Evolutionary conservation across 2,797 vertebrate genomes (phyloP).

Genomic region (Distichodus sexfasciatus): DNA sequence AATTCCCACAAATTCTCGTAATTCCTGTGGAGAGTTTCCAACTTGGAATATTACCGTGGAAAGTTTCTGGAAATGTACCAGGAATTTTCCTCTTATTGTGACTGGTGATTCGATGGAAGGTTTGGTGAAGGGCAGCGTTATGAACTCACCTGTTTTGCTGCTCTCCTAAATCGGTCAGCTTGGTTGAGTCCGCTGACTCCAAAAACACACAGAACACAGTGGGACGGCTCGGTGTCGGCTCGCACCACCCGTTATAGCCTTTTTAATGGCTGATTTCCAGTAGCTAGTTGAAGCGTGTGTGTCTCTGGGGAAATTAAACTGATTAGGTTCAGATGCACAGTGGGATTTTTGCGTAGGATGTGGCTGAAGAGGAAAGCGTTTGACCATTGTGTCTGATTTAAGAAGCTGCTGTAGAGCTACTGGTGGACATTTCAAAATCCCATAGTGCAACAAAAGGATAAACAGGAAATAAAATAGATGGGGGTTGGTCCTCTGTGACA

Average conservation of each 20-base stretch:
- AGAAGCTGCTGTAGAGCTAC: neutral
- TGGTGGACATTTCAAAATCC: neutral
- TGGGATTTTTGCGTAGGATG: neutral
- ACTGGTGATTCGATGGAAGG: no score
- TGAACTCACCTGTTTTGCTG: neutral
- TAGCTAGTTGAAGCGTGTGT: no score
- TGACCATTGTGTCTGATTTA: neutral
- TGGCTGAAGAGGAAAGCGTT: neutral
- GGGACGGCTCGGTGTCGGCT: no score
- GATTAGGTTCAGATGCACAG: no score
- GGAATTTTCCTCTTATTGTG: no score
- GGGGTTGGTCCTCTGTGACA: neutral
- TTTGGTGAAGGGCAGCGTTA: neutral
- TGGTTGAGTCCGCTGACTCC: constrained; percentile 1
- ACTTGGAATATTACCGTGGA: no score
- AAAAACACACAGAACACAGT: neutral
- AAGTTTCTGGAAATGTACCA: neutral
- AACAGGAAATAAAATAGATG: constrained; percentile 29
- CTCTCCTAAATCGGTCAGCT: constrained; percentile 33
- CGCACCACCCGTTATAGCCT: no score
- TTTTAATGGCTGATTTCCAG: no score
- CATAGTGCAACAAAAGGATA: neutral
- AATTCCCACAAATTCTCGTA: no score
- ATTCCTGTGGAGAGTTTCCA: no score
- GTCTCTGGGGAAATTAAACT: no score